A percentile compares a stretch with the other conserved stretches of the same genome.
These are phyloP conservation scores for Bambusicola thoracicus DNA, from an alignment of 2,113 vertebrate genomes.

Conservation along the genomic window DNA sequence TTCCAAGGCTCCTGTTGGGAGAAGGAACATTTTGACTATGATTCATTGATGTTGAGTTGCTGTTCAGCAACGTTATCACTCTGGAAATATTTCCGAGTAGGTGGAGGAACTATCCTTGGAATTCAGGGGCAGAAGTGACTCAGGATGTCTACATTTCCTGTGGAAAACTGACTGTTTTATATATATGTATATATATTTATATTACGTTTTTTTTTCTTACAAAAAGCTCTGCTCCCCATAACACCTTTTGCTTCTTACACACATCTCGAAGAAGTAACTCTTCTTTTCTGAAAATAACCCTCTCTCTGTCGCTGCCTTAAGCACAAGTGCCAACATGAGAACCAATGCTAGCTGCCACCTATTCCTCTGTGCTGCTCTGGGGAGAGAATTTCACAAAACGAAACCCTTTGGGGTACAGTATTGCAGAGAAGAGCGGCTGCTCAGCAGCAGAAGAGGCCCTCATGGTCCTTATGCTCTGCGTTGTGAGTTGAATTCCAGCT, in stretches of 20 bases:
- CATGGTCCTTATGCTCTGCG: fast-evolving
- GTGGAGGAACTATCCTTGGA: conserved; percentile 52
- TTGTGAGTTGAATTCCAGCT: background rate
- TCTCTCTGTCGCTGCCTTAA: background rate
- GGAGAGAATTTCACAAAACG: background rate
- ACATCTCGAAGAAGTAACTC: background rate
- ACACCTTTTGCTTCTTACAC: background rate
- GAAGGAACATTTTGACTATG: background rate
- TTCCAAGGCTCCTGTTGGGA: background rate
- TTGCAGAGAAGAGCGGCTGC: background rate
- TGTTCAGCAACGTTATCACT: background rate
- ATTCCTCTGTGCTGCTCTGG: fast-evolving
- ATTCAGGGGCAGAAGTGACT: conserved; percentile 52
- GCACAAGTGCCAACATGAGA: background rate
- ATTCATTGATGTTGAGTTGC: background rate
- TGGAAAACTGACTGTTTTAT: background rate
- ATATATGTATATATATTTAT: background rate
- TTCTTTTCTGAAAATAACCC: background rate
- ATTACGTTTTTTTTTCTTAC: background rate
- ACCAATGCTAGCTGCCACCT: background rate
- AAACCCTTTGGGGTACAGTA: background rate
- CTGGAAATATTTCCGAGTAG: conserved; percentile 58
- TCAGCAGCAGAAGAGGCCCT: background rate
- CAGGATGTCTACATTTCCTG: conserved; percentile 7
- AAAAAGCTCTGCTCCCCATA: background rate